phyloP scores from a whole-genome alignment of 2,113 vertebrate genomes.

The Cephalopholis sonnerati region DNA sequence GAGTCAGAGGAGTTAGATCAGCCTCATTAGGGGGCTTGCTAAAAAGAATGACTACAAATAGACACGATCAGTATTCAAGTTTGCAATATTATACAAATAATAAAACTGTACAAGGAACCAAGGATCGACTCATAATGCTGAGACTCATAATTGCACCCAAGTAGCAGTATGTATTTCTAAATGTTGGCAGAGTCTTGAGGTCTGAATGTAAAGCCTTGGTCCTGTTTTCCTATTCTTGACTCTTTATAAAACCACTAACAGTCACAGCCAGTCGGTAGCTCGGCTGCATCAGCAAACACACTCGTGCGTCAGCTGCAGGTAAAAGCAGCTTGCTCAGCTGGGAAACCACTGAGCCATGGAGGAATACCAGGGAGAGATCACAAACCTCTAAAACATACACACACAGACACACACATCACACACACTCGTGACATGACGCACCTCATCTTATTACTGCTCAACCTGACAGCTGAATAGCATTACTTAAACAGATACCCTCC shows the following conservation, averaged over 20 bases:
- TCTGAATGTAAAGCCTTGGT: not conserved
- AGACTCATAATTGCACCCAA: not conserved
- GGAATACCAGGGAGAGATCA: conserved; percentile 45
- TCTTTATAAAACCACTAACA: conserved; percentile 7
- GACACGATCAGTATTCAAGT: not conserved
- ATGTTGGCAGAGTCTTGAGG: not conserved
- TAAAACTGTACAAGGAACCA: not conserved
- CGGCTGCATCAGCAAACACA: conserved; percentile 39
- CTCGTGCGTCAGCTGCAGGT: conserved; percentile 47
- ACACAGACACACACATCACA: conserved; percentile 5
- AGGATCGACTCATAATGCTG: not conserved
- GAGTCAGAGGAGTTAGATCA: not conserved
- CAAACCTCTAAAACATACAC: conserved; percentile 27
- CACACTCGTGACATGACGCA: conserved; percentile 5
- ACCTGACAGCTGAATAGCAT: conserved; percentile 36
- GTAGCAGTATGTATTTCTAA: not conserved
- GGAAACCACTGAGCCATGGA: conserved; percentile 48
- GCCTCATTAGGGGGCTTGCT: not conserved
- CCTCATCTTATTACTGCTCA: conserved; percentile 44
- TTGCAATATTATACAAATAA: not conserved
- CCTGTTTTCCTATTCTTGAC: not conserved
- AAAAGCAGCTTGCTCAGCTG: conserved; percentile 37
- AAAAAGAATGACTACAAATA: no score
- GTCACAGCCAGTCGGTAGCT: not conserved
- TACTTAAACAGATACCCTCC: conserved; percentile 7